Conservation (phyloP, 2,888 invertebrate genomes). For the Ypsolopha sequella region DNA sequence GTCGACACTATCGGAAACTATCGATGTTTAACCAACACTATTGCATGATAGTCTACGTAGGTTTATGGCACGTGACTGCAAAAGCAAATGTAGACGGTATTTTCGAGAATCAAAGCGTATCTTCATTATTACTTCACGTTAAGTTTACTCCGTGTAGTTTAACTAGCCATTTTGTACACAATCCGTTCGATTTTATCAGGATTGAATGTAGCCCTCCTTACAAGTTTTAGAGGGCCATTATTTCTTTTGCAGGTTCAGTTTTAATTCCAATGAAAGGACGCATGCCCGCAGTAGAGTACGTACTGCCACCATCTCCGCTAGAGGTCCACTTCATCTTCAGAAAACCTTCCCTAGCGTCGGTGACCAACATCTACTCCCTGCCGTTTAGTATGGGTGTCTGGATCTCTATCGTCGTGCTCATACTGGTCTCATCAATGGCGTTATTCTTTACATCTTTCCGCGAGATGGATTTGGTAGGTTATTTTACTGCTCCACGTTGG, state of each 20-base stretch:
- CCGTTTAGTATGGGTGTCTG: conserved; percentile 6
- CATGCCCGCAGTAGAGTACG: conserved; percentile 10
- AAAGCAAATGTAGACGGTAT: too few species aligned
- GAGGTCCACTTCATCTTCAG: conserved; percentile 2
- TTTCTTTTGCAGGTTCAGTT: not conserved
- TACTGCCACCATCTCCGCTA: not conserved
- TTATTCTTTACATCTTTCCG: not conserved
- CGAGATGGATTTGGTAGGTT: not conserved
- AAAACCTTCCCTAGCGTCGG: conserved; percentile 5
- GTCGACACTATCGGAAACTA: too few species aligned
- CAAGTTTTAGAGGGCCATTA: not conserved
- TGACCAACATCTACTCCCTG: conserved; percentile 6
- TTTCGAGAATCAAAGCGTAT: too few species aligned
- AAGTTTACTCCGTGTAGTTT: too few species aligned
- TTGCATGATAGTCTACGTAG: too few species aligned
- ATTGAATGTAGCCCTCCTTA: too few species aligned
- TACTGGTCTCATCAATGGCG: not conserved
- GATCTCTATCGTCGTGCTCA: not conserved
- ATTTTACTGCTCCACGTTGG: too few species aligned
- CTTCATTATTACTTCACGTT: too few species aligned
- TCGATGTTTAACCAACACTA: too few species aligned
- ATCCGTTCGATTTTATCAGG: too few species aligned
- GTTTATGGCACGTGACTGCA: too few species aligned
- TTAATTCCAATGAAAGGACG: conserved; percentile 10
- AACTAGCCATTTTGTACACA: too few species aligned